A percentile compares a stretch with the other conserved stretches of the same genome.
Conservation (phyloP, 2,113 vertebrate genomes). For the Otus sunia region DNA sequence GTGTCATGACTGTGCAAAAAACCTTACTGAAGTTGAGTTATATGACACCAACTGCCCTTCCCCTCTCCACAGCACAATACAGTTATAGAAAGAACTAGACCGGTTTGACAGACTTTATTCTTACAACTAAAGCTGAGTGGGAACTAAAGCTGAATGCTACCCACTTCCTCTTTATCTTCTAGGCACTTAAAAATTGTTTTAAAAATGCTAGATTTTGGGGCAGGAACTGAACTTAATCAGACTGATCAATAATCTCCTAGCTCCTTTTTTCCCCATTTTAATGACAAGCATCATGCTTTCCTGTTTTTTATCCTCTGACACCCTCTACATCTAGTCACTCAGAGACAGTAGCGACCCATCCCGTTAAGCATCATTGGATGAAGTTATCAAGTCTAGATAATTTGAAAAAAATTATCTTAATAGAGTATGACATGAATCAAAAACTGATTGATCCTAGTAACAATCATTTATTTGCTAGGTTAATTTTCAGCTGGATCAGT, state of each 20-base stretch:
- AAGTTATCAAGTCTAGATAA: neutral
- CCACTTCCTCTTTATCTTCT: neutral
- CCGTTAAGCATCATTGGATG: neutral
- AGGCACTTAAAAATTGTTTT: neutral
- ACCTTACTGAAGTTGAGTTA: neutral
- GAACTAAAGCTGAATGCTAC: neutral
- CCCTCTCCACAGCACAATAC: neutral
- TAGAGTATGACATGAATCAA: neutral
- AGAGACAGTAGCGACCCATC: neutral
- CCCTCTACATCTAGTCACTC: neutral
- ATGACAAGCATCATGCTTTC: neutral
- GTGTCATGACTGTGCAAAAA: neutral
- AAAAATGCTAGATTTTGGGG: neutral
- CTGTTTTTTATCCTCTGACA: neutral
- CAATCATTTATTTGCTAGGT: neutral
- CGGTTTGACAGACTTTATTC: neutral
- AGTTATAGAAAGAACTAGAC: neutral
- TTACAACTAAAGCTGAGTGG: neutral
- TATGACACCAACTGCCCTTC: neutral
- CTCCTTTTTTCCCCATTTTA: neutral
- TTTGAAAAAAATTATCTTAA: neutral
- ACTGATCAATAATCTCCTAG: neutral
- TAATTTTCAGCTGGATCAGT: neutral
- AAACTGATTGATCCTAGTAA: neutral
- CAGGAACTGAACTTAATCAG: neutral